Evolutionary conservation across 1,140 invertebrate genomes (phyloP).

Genomic region (Metaphire vulgaris): DNA sequence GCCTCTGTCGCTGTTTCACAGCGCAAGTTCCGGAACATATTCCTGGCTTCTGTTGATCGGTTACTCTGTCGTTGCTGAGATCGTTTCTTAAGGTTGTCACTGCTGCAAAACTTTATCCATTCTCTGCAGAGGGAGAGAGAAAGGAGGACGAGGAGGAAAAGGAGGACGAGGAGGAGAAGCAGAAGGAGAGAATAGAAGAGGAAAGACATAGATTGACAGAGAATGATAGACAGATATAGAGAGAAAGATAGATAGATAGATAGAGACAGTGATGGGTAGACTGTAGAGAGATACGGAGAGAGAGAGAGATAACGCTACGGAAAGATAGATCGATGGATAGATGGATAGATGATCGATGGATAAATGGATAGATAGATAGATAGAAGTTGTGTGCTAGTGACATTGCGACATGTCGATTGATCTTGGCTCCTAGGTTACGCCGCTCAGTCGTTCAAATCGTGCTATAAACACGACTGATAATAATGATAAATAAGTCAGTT

Average conservation of each 20-base stretch:
- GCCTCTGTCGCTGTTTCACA: not conserved
- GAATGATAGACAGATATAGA: not conserved
- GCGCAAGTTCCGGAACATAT: not conserved
- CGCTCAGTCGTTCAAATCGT: not conserved
- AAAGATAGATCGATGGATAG: not conserved
- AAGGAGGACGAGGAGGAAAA: not conserved
- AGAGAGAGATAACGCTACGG: not conserved
- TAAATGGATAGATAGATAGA: not conserved
- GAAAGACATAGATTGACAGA: not conserved
- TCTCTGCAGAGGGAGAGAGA: not conserved
- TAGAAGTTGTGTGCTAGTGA: no score
- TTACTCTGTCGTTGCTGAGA: not conserved
- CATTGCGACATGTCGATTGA: no score
- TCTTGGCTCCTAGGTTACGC: no score
- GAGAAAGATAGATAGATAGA: not conserved
- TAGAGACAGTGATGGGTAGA: not conserved
- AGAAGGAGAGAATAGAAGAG: not conserved
- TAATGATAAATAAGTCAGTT: not conserved
- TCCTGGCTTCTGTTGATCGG: not conserved
- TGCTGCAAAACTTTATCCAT: not conserved
- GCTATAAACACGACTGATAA: not conserved
- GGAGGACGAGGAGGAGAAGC: not conserved
- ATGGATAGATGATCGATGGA: not conserved
- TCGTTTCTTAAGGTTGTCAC: no score
- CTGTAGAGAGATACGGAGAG: not conserved